Evolutionary conservation across 1,140 invertebrate species (phyloP), one percentile per base, ranked within the genome.

Genomic region (Chionoecetes opilio): DNA sequence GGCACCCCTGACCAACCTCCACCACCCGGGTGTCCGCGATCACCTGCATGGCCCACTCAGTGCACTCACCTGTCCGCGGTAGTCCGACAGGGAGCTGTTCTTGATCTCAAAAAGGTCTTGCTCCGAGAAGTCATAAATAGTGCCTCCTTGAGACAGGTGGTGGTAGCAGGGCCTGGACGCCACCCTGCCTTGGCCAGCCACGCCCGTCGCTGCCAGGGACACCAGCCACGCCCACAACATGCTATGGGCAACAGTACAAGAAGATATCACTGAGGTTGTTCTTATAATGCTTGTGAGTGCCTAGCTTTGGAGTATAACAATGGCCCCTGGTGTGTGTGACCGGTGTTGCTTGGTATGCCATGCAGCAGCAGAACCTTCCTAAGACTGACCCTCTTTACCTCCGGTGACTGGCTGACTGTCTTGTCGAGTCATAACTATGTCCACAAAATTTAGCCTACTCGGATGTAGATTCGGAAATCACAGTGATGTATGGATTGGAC

Each of bases 21-120:
- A n/a, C 63, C 6, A n/a, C n/a, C 5, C 63, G 3, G 6, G 21
- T 75, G 63, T n/a, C 8, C 63, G 63, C n/a, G n/a, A n/a, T 11
- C 11, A 21, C 41, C 41, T 46, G 41, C 14, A 8, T 46, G 14
- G 5, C 5, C 6, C n/a, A 32, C n/a, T 26, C 14, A 38, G 31
- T 3, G 0, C 5, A 84, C 90, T 91, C 21, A 97, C 97, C 90
- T 97, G 96, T 6, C 97, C 97, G 53, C 95, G 85, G 96, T 97
- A 97, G 34, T 96, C 95, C 2, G 96, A 88, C 34, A 97, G 82
- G 29, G 95, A 96, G 32, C 96, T 35, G 32, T 96, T 96, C 34
- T 82, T 93, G 0, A 91, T 96, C 31, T 96, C 95, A 9, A 91
- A 82, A 0, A 96, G 82, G 75, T 96, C 95, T 3, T 89, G 32